Conservation (phyloP, 2,888 invertebrate genomes). For the Drosophila robusta region DNA sequence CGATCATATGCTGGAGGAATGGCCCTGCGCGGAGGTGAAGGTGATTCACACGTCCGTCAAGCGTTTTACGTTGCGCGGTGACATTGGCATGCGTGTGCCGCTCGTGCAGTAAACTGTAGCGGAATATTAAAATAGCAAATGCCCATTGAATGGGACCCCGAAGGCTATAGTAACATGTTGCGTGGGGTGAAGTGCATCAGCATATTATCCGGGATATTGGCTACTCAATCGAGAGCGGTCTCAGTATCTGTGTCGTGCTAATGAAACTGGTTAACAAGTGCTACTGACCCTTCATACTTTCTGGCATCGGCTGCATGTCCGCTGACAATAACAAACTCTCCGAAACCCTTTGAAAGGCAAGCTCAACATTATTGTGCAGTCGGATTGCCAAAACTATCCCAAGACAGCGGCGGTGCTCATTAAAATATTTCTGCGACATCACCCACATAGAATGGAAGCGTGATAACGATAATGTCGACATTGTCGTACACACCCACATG, state of each 20-base stretch:
- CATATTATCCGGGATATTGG: constrained; percentile 85
- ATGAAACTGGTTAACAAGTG: constrained; percentile 85
- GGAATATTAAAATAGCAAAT: constrained; percentile 81
- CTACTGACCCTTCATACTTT: constrained; percentile 84
- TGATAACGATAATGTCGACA: constrained; percentile 86
- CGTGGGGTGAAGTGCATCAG: constrained; percentile 87
- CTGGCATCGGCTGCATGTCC: constrained; percentile 86
- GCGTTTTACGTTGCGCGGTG: constrained; percentile 80
- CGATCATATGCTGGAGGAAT: constrained; percentile 87
- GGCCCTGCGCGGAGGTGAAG: constrained; percentile 89
- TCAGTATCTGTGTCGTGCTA: constrained; percentile 83
- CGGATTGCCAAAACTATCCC: constrained; percentile 88
- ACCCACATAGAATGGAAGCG: constrained; percentile 86
- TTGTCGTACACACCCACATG: constrained; percentile 89
- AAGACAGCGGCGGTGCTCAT: constrained; percentile 87
- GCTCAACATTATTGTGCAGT: constrained; percentile 86
- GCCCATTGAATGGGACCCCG: constrained; percentile 82
- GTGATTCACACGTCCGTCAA: constrained; percentile 84
- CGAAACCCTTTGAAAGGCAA: constrained; percentile 88
- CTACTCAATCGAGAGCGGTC: constrained; percentile 83
- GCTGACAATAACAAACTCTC: constrained; percentile 87
- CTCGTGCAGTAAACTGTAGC: constrained; percentile 83
- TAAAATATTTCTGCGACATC: constrained; percentile 87
- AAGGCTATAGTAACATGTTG: constrained; percentile 86
- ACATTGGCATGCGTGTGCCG: constrained; percentile 82